Percentiles rank a stretch among this genome's conserved stretches.
Conservation (phyloP, 2,888 invertebrate genomes). For the Leucoma salicis region DNA sequence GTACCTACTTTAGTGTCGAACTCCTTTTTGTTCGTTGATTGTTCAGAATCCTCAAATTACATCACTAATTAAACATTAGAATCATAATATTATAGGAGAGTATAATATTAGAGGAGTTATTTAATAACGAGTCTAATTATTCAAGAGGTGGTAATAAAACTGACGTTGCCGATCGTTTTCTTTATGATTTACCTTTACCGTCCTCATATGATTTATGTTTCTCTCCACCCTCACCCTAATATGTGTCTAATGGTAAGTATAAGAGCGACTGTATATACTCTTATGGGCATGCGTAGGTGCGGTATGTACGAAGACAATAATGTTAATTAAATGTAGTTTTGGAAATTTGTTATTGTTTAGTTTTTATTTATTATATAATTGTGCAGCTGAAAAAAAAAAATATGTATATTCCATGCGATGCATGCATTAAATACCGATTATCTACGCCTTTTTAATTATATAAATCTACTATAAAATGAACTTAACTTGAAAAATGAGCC, state of each 20-base stretch:
- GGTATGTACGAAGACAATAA: neutral
- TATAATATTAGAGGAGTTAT: slow-evolving; percentile 11
- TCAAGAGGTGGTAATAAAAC: slow-evolving; percentile 31
- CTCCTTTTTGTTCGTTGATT: slow-evolving; percentile 13
- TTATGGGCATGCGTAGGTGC: neutral
- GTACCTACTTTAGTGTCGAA: slow-evolving; percentile 54
- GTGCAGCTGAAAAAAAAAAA: too few species aligned
- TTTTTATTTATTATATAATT: too few species aligned
- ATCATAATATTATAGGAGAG: too few species aligned
- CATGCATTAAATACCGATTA: too few species aligned
- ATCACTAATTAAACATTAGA: too few species aligned
- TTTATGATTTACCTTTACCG: slow-evolving; percentile 34
- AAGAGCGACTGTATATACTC: neutral
- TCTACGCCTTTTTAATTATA: too few species aligned
- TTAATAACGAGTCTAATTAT: slow-evolving; percentile 28
- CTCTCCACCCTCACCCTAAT: slow-evolving; percentile 8
- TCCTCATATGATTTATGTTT: slow-evolving; percentile 29
- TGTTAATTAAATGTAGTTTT: neutral
- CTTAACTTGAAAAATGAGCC: too few species aligned
- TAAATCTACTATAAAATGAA: too few species aligned
- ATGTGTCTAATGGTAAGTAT: slow-evolving; percentile 17
- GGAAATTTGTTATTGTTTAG: too few species aligned
- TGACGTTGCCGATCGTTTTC: slow-evolving; percentile 34
- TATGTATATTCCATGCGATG: too few species aligned
- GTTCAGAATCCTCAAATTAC: too few species aligned